Conservation (phyloP, 2,797 vertebrate genomes). For the Sebastolobus altivelis region DNA sequence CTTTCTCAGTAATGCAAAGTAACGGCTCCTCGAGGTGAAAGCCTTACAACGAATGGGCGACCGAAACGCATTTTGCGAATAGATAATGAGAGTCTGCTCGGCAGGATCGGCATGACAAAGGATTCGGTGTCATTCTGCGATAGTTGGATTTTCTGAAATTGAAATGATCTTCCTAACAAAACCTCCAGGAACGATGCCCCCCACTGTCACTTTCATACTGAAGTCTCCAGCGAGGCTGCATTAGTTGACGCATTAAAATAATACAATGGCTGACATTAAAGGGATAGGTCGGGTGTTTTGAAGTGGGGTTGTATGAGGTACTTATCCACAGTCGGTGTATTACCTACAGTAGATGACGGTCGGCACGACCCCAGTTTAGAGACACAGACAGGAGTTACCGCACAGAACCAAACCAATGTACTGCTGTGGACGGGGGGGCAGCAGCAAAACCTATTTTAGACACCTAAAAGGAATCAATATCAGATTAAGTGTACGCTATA, state of each 20-base stretch:
- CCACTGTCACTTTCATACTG: not conserved
- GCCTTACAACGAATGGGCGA: not conserved
- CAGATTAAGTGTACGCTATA: too few relatives aligned
- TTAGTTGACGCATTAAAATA: not conserved
- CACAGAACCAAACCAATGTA: too few relatives aligned
- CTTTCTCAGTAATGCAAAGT: slow-evolving; percentile 17
- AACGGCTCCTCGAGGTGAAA: not conserved
- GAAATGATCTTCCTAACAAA: not conserved
- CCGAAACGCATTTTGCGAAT: slow-evolving; percentile 12
- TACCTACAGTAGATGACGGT: too few relatives aligned
- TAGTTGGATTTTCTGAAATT: slow-evolving; percentile 1
- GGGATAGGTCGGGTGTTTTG: too few relatives aligned
- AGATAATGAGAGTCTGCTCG: slow-evolving; percentile 16
- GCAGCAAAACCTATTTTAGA: too few relatives aligned
- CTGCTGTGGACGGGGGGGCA: too few relatives aligned
- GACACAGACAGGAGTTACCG: too few relatives aligned
- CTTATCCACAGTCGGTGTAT: too few relatives aligned
- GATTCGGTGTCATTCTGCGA: not conserved
- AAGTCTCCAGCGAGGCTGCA: not conserved
- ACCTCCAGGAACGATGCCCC: not conserved
- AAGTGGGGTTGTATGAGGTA: too few relatives aligned
- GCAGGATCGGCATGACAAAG: not conserved
- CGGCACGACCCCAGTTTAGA: too few relatives aligned
- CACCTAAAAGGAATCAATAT: too few relatives aligned
- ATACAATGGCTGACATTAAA: not conserved